Evolutionary conservation across 2,113 vertebrate genomes (phyloP), one percentile per base, ranked within the genome.

Genomic region (Epinephelus fuscoguttatus): DNA sequence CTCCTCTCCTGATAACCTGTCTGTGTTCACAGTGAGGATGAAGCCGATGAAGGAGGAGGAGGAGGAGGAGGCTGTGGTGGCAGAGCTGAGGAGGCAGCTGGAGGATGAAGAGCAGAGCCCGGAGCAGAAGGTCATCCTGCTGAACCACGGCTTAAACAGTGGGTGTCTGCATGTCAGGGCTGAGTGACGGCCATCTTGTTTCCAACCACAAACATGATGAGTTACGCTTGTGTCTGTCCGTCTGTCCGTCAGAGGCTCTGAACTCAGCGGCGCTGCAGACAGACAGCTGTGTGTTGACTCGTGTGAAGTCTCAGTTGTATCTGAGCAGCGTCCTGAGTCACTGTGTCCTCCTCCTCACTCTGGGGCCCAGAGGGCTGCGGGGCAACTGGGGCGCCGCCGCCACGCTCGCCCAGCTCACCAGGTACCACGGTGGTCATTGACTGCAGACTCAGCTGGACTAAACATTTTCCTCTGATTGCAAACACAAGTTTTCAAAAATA

Each of bases 401-500:
- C 40, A 85, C 57, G 0, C 89, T 94, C 0, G 90, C 89, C 52
- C 82, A 86, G 21, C 74, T 92, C 74, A 86, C 84, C 84, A 92
- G 91, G 93, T 90, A 23, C 27, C 2, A 17, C 4, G 3, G 2
- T 55, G 19, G 2, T 50, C 11, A 18, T 14, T 27, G 2, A 6
- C 14, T 49, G 47, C 4, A 49, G 47, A 8, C 6, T 7, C 33
- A 37, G 1, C 5, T 7, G 33, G 33, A 37, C 33, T 7, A 37
- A 37, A 37, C 33, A 45, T 45, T 45, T 49, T 49, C 12, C 4
- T 17, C 14, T 15, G 4, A 49, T 37, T 37, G 33, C 33, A 37
- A 37, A 6, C 1, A 37, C 33, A 37, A 7, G 33, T 37, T 4
- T 7, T 37, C 33, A 37, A 6, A 6, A 37, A 6, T 7, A 37